Evolutionary conservation across 1,140 invertebrate genomes (phyloP), one percentile per base, ranked within the genome.

Genomic region (Cotesia vestalis): DNA sequence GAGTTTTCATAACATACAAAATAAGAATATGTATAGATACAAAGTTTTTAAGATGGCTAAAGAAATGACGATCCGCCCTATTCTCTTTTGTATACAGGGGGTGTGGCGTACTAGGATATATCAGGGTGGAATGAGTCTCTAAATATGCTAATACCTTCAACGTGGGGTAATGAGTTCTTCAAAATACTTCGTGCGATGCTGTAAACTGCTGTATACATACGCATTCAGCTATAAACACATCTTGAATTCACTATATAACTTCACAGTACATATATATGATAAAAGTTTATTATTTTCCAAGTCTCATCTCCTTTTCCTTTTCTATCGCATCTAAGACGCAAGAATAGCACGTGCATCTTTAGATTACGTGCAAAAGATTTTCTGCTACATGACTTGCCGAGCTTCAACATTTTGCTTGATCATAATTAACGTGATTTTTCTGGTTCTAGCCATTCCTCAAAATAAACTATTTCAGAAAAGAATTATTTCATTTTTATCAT

Each of bases 181-280:
- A 79, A 79, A 77, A 77, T 77, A 79, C 77, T 77, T 61, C 79
- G 79, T 71, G 63, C 71, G 72, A 68, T 67, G 53, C 68, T 61
- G 62, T 66, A 51, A 64, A 75, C 68, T 83, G 79, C 81, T 83
- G 27, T 27, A 85, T 85, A 83, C 84, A 86, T 86, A 83, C 80
- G 84, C 85, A 86, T 85, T 83, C 80, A 79, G 82, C 78, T 78
- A 85, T 86, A 85, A 86, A 86, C 83, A 83, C 81, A 76, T 79
- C 78, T 82, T 78, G 78, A 81, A 85, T 4, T 27, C 27, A 27
- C 27, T 27, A 27, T 27, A 27, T 27, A 27, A 1, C 40, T 46
- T 86, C 79, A 76, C 79, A 3, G 27, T 3, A 27, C 27, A 27
- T 84, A 73, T 82, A 81, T 82, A 76, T 52, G 46, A 5, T 67